A percentile compares a stretch with the other conserved stretches of the same genome.
Evolutionary conservation across 2,113 vertebrate genomes (phyloP).

Genomic region (Formicarius rufipectus): DNA sequence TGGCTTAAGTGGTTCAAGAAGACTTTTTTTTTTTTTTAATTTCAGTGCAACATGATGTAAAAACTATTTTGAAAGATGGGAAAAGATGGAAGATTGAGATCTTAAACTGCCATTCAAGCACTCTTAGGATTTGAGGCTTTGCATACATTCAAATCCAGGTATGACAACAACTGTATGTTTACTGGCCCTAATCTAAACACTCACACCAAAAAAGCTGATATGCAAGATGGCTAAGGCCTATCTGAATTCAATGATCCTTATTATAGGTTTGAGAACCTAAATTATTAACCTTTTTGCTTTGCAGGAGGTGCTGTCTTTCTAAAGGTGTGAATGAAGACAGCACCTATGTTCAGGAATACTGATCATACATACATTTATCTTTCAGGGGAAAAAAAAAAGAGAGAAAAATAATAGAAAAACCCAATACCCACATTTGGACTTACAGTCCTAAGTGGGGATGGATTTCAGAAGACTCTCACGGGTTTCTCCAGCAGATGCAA

Average conservation of each 20-base stretch:
- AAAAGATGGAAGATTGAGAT: not conserved
- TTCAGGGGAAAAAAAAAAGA: not conserved
- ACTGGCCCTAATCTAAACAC: not conserved
- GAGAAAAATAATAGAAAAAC: rapidly evolving
- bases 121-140: not conserved
- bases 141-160: not conserved
- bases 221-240: not conserved
- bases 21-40: not conserved
- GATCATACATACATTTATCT: not conserved
- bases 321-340: not conserved
- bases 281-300: not conserved
- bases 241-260: not conserved
- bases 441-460: not conserved
- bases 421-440: not conserved
- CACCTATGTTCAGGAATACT: not conserved
- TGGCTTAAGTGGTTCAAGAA: not conserved
- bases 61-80: not conserved
- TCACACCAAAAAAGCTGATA: not conserved
- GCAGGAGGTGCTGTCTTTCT: not conserved
- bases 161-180: not conserved
- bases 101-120: not conserved
- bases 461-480: not conserved
- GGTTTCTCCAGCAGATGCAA: not conserved
- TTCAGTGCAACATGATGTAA: not conserved
- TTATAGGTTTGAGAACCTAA: not conserved